Percentiles rank a stretch among this genome's conserved stretches.
Conservation (phyloP, 92 coral and sea anemone genomes). For the Meandrina meandrites region DNA sequence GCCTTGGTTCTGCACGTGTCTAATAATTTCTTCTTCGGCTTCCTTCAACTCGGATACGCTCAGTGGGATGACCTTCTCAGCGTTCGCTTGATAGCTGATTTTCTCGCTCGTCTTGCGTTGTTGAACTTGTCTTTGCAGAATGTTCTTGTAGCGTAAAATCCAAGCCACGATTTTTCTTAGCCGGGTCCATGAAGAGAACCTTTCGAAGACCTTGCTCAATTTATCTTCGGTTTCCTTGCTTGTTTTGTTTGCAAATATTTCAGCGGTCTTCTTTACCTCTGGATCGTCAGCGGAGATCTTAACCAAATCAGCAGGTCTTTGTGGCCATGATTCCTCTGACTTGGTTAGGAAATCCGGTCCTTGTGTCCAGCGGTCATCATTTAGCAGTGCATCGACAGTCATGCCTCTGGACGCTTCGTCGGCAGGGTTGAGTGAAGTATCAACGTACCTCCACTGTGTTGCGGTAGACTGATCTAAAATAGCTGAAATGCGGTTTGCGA, state of each 20-base stretch:
- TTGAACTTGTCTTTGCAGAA: background rate
- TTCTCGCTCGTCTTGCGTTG: background rate
- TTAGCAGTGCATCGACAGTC: slow-evolving; percentile 17
- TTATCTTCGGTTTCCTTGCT: background rate
- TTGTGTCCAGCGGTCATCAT: slow-evolving; percentile 13
- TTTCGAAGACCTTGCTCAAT: background rate
- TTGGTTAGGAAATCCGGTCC: slow-evolving; percentile 36
- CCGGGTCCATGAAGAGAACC: slow-evolving; percentile 49
- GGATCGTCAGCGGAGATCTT: slow-evolving; percentile 26
- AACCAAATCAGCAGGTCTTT: too few relatives aligned
- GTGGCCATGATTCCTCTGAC: too few relatives aligned
- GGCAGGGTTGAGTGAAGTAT: slow-evolving; percentile 27
- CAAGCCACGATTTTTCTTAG: slow-evolving; percentile 53
- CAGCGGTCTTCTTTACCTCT: slow-evolving; percentile 12
- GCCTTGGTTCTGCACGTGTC: slow-evolving; percentile 27
- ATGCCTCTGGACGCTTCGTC: slow-evolving; percentile 47
- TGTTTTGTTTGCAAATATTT: background rate
- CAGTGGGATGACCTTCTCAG: background rate
- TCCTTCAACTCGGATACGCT: slow-evolving; percentile 19
- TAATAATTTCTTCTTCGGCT: slow-evolving; percentile 27
- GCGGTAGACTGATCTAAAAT: slow-evolving; percentile 42
- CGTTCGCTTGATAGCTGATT: background rate
- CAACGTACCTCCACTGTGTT: slow-evolving; percentile 48
- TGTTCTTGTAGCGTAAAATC: slow-evolving; percentile 40
- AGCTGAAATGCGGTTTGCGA: slow-evolving; percentile 41